A percentile compares a stretch with the other conserved stretches of the same genome.
Evolutionary conservation across 2,113 vertebrate genomes (phyloP).

Genomic region (Gadus macrocephalus): DNA sequence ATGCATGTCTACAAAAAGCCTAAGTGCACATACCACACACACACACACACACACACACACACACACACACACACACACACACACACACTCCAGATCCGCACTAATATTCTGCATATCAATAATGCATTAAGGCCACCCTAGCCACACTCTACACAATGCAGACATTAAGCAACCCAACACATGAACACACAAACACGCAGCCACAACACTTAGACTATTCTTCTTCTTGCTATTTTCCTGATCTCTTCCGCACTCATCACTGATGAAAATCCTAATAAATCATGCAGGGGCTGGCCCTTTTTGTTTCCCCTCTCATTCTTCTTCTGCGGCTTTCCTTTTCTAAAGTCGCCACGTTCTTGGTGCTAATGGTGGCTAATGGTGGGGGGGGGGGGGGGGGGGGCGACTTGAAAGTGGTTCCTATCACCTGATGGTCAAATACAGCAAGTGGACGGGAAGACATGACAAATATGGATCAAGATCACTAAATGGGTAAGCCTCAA

Average conservation of each 20-base stretch:
- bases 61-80: too few species aligned
- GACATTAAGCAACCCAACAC: background rate
- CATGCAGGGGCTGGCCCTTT: conserved; percentile 20
- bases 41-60: background rate
- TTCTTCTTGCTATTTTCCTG: conserved; percentile 28
- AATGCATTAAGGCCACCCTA: conserved; percentile 12
- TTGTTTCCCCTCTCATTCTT: too few species aligned
- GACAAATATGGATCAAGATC: conserved; percentile 17
- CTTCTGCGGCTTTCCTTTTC: conserved; percentile 14
- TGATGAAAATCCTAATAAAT: conserved; percentile 50
- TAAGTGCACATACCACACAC: too few species aligned
- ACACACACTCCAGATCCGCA: background rate
- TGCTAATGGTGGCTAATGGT: conserved; percentile 16
- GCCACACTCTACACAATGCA: too few species aligned
- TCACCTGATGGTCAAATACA: background rate
- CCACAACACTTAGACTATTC: conserved; percentile 7
- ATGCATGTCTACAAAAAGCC: background rate
- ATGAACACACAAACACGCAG: conserved; percentile 3
- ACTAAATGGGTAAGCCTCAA: conserved; percentile 27
- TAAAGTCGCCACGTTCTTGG: conserved; percentile 22
- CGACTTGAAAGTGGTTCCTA: conserved; percentile 15
- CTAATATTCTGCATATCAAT: conserved; percentile 22
- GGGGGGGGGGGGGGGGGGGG: background rate
- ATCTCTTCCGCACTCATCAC: conserved; percentile 4
- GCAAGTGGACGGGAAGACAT: too few species aligned